A percentile compares a stretch with the other conserved stretches of the same genome.
These are phyloP conservation scores for Melopsittacus undulatus DNA, from an alignment of 2,797 vertebrate species.

Conservation along the genomic window DNA sequence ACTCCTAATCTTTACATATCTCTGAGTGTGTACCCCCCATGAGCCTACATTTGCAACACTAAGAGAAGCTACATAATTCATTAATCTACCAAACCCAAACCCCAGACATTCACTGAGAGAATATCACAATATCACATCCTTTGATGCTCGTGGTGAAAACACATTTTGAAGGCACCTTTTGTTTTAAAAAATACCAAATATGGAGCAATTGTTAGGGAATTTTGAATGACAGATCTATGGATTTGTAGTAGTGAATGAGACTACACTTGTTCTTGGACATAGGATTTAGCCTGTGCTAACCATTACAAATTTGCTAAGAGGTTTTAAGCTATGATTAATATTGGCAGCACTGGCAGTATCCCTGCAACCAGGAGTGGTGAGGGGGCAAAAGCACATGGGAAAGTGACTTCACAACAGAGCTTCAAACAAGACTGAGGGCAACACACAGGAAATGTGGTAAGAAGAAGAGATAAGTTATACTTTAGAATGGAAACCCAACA, in stretches of 20 bases:
- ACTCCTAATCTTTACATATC: rapidly evolving
- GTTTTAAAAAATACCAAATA: neutral
- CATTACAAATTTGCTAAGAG: neutral
- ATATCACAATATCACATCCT: neutral
- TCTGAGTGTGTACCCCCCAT: neutral
- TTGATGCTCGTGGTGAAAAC: neutral
- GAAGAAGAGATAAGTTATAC: neutral
- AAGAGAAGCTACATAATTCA: neutral
- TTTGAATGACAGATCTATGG: neutral
- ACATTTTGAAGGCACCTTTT: neutral
- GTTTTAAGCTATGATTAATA: neutral
- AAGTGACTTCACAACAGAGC: neutral
- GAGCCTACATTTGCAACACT: neutral
- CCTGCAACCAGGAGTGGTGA: neutral
- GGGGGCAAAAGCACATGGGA: neutral
- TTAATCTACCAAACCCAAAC: neutral
- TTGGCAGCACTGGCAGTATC: neutral
- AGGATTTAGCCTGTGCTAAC: neutral
- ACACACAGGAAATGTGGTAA: neutral
- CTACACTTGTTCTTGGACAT: neutral
- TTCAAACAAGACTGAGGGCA: neutral
- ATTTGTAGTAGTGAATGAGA: neutral
- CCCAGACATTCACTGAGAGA: neutral
- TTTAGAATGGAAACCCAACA: neutral
- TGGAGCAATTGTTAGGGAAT: neutral